These are phyloP conservation scores for Oreocharis arfaki DNA, from an alignment of 2,113 vertebrate species.

Conservation along the genomic window DNA sequence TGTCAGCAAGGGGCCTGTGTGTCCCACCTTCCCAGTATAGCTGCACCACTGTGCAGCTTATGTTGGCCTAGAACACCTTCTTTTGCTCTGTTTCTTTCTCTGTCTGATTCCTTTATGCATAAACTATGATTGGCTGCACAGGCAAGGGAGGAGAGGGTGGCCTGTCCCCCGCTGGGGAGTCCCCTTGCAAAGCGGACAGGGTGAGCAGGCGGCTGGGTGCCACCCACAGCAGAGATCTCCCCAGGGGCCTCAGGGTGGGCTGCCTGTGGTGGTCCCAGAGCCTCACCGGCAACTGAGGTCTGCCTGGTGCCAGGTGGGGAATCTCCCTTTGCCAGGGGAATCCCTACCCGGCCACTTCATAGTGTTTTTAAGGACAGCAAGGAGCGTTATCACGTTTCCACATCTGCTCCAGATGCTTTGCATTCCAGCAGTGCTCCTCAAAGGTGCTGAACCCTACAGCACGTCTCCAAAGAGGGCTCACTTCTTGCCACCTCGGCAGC, in stretches of 20 bases:
- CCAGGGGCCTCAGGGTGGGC: background rate
- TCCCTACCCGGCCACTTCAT: conserved; percentile 18
- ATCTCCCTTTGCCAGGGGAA: conserved; percentile 32
- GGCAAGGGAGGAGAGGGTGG: background rate
- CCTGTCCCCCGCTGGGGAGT: background rate
- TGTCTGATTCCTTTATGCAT: background rate
- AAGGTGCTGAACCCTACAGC: background rate
- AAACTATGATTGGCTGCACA: background rate
- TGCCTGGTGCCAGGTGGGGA: background rate
- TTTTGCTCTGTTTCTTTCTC: background rate
- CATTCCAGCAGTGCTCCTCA: background rate
- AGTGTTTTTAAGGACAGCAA: conserved; percentile 41
- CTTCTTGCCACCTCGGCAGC: background rate
- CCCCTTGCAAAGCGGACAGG: background rate
- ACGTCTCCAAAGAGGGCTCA: background rate
- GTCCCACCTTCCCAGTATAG: accelerated
- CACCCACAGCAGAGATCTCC: background rate
- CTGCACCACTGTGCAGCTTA: accelerated
- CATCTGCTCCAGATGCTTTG: conserved; percentile 44
- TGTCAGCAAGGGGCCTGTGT: background rate
- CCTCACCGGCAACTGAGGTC: background rate
- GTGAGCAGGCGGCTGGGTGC: accelerated
- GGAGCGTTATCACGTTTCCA: background rate
- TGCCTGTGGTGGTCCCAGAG: background rate
- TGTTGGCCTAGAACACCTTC: background rate